Conservation (phyloP, 2,888 invertebrate species). For the Polia nebulosa region DNA sequence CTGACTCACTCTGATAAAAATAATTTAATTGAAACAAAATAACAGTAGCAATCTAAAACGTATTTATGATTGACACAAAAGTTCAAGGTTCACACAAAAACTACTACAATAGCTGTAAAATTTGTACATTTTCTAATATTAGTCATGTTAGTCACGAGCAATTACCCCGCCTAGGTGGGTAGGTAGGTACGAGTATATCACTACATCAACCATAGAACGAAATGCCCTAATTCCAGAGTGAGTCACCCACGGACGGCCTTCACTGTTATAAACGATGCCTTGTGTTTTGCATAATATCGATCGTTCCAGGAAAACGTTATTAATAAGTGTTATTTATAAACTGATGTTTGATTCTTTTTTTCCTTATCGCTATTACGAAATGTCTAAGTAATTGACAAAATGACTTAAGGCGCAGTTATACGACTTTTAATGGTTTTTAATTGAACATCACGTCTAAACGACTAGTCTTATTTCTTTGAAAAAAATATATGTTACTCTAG, state of each 20-base stretch:
- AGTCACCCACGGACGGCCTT: constrained; percentile 79
- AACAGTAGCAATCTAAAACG: constrained; percentile 41
- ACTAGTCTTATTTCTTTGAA: no score
- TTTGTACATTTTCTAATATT: constrained; percentile 77
- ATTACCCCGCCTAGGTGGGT: constrained; percentile 67
- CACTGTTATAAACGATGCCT: constrained; percentile 80
- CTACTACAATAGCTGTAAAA: constrained; percentile 66
- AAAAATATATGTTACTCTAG: no score
- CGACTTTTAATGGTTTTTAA: no score
- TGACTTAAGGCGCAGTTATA: no score
- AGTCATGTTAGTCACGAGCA: constrained; percentile 80
- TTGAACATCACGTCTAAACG: no score
- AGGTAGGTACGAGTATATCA: constrained; percentile 20
- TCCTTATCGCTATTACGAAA: constrained; percentile 34
- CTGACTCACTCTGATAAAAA: constrained; percentile 43
- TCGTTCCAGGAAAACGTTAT: constrained; percentile 75
- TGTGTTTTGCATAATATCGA: constrained; percentile 85
- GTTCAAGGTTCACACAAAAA: constrained; percentile 59
- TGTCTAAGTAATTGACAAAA: constrained; percentile 15
- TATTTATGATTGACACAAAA: constrained; percentile 47
- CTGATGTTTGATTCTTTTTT: constrained; percentile 44
- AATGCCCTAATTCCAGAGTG: constrained; percentile 83
- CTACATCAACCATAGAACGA: constrained; percentile 63
- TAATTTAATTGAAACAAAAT: constrained; percentile 30
- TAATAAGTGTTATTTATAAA: constrained; percentile 65